Conservation (phyloP, 2,113 vertebrate genomes). For the Paralichthys olivaceus region DNA sequence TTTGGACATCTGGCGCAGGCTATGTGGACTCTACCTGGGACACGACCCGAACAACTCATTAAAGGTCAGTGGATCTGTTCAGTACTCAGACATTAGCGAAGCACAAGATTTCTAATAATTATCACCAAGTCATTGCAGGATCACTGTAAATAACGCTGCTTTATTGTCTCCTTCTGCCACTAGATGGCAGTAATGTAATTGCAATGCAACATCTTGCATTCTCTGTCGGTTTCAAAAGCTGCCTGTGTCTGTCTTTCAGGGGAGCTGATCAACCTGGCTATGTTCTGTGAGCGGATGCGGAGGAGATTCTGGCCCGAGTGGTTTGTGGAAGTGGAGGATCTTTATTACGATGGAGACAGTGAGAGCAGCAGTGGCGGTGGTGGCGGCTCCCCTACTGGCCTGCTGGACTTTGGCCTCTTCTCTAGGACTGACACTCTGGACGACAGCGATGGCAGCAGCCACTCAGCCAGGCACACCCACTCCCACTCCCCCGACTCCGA, state of each 20-base stretch:
- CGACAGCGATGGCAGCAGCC: constrained; percentile 87
- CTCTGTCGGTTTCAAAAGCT: no score
- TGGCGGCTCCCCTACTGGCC: constrained; percentile 73
- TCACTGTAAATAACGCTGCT: background rate
- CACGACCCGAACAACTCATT: constrained; percentile 92
- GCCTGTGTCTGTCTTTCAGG: constrained; percentile 76
- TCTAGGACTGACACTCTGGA: constrained; percentile 96
- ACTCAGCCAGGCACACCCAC: constrained; percentile 71
- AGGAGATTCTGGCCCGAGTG: constrained; percentile 97
- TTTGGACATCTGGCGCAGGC: constrained; percentile 97
- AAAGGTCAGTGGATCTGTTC: constrained; percentile 85
- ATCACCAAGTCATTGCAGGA: background rate
- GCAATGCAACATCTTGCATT: constrained; percentile 5
- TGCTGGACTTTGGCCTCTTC: constrained; percentile 89
- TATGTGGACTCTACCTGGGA: constrained; percentile 98
- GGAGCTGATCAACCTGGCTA: constrained; percentile 95
- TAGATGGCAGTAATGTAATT: constrained; percentile 65
- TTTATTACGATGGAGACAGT: constrained; percentile 89
- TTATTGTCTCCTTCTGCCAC: constrained; percentile 40
- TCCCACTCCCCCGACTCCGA: constrained; percentile 86
- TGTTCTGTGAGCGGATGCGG: constrained; percentile 97
- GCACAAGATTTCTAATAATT: background rate
- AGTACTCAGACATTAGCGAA: background rate
- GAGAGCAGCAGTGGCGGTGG: constrained; percentile 81
- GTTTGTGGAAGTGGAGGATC: constrained; percentile 91